A percentile compares a stretch with the other conserved stretches of the same genome.
Evolutionary conservation across 2,888 invertebrate species (phyloP).

Genomic region (Bellardia pandia): DNA sequence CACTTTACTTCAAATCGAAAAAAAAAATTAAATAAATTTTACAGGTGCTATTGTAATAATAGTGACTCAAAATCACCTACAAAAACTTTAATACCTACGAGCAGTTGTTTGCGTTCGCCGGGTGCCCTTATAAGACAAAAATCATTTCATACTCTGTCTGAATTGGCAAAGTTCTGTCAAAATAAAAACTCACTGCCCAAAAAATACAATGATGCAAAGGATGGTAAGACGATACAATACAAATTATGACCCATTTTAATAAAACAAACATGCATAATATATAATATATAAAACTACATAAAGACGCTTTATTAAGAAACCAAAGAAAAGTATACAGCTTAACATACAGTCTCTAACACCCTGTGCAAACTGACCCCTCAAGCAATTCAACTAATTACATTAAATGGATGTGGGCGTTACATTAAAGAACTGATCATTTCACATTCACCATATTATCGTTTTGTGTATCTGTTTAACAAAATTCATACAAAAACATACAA

Average conservation of each 20-base stretch:
- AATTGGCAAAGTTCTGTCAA: slow-evolving; percentile 81
- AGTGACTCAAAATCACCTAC: slow-evolving; percentile 73
- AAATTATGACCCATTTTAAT: slow-evolving; percentile 29
- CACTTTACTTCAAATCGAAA: slow-evolving; percentile 13
- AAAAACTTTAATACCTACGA: slow-evolving; percentile 77
- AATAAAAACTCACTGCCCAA: slow-evolving; percentile 74
- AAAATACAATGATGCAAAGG: slow-evolving; percentile 76
- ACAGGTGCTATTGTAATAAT: slow-evolving; percentile 81
- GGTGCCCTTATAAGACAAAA: slow-evolving; percentile 83
- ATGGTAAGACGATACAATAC: slow-evolving; percentile 78
- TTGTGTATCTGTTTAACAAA: slow-evolving; percentile 1
- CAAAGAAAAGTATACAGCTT: not conserved
- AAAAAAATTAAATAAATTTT: slow-evolving; percentile 63
- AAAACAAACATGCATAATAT: not conserved
- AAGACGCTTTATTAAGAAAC: slow-evolving; percentile 48
- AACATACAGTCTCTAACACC: slow-evolving; percentile 58
- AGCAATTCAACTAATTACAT: slow-evolving; percentile 65
- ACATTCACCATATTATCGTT: slow-evolving; percentile 19
- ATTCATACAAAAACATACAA: slow-evolving; percentile 14
- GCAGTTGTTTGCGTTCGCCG: slow-evolving; percentile 82
- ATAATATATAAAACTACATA: slow-evolving; percentile 7
- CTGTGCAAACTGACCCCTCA: slow-evolving; percentile 73
- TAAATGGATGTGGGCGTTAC: slow-evolving; percentile 56
- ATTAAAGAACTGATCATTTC: slow-evolving; percentile 30
- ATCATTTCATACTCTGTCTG: slow-evolving; percentile 83